Conservation (phyloP, 2,888 invertebrate genomes). For the Tetropium fuscum region DNA sequence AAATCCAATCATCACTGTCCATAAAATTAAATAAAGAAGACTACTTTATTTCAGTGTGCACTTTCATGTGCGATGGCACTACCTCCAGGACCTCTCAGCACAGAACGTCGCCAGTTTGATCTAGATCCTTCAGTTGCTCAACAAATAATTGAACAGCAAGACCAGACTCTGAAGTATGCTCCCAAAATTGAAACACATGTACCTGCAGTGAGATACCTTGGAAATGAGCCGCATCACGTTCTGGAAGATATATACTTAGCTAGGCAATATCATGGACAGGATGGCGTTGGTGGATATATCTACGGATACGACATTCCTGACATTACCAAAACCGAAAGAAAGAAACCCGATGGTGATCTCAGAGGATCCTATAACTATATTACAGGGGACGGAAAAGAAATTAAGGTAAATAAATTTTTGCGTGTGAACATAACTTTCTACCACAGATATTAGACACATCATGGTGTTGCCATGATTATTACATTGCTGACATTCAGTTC, state of each 20-base stretch:
- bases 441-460: no score
- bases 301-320: slow-evolving; percentile 82
- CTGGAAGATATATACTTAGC: slow-evolving; percentile 79
- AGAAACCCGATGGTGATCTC: slow-evolving; percentile 77
- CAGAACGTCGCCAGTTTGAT: slow-evolving; percentile 68
- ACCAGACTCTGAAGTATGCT: slow-evolving; percentile 65
- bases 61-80: slow-evolving; percentile 16
- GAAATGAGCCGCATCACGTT: slow-evolving; percentile 72
- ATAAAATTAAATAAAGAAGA: no score
- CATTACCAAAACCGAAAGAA: slow-evolving; percentile 79
- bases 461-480: no score
- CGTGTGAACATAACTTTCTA: no score
- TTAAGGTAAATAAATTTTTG: no score
- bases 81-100: slow-evolving; percentile 51
- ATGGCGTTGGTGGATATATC: slow-evolving; percentile 73
- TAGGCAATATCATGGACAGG: slow-evolving; percentile 79
- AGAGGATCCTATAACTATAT: slow-evolving; percentile 80
- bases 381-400: slow-evolving; percentile 70
- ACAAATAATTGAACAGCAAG: slow-evolving; percentile 67
- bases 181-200: slow-evolving; percentile 70
- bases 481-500: no score
- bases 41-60: slow-evolving; percentile 31
- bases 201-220: slow-evolving; percentile 64
- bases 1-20: no score
- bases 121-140: slow-evolving; percentile 69